Evolutionary conservation across 1,140 invertebrate genomes (phyloP), one percentile per base, ranked within the genome.

Genomic region (Drosophila pectinifera): DNA sequence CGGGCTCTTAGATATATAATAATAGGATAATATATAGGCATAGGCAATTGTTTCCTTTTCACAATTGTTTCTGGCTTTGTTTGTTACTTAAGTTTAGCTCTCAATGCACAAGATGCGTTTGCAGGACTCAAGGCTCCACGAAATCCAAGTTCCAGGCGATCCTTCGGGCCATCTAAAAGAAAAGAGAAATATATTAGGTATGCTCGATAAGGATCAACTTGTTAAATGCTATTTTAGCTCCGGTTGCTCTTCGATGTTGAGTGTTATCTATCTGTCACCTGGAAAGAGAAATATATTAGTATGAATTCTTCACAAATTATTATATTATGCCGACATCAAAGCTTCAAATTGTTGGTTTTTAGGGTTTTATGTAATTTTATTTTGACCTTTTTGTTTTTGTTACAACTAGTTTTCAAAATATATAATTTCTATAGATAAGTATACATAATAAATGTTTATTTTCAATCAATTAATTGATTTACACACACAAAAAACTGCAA

Each of bases 331-430:
- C 57, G 5, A 73, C 8, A 38, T 55, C n/a, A 48, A 38, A 34
- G 36, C 26, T 53, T 31, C 10, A 3, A 36, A 59, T 70, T 62
- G 0, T 1, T 62, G 41, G 42, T 63, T 41, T 70, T 24, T 74
- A 22, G 28, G 38, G 38, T 62, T 76, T 77, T 86, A 72, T 88
- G 67, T 43, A 39, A 31, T 70, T 70, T 70, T 70, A 70, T 70
- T 82, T 83, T 83, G 70, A 77, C 61, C 22, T 80, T 88, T 82
- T 67, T 69, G 72, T 77, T 86, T 81, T 69, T 51, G 49, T 51
- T 89, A 89, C 84, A 88, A 70, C 80, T 86, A 88, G 54, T 68
- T 81, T 83, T 70, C 74, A 88, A 86, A 88, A 83, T 83, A 86
- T 88, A 75, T 88, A 64, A 65, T 82, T 79, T 82, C 58, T 88